Evolutionary conservation across 2,888 invertebrate genomes (phyloP), one percentile per base, ranked within the genome.

Genomic region (Hermaeophaga mercurialis): DNA sequence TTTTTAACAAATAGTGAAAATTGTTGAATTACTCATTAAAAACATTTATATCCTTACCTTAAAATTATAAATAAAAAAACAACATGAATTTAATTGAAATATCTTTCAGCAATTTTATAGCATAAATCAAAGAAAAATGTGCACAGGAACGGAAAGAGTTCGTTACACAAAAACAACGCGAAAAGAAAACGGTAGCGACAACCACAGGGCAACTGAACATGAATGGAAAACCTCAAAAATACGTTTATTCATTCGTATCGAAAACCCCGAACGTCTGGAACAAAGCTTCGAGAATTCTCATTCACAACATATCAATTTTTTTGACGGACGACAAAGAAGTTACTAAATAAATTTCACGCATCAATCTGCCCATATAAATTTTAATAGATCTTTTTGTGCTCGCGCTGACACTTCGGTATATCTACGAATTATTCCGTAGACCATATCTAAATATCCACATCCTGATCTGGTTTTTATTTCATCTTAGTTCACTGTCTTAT

Each of bases 371-470:
- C 55, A 58, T 58, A 56, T 61, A 56, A 59, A 52, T 48, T 57
- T 57, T 59, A 62, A 57, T 62, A 59, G 62, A 54, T 57, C 53
- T 59, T 62, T 59, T 62, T 58, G 50, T 59, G 38, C 44, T 28
- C 26, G 47, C 49, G 49, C 58, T 54, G 54, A 58, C 56, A 58
- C 56, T 45, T 43, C 45, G 53, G 53, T 43, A 47, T 56, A 56
- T 61, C 53, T 46, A 57, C 56, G 54, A 56, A 62, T 62, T 62
- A 62, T 46, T 44, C 62, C 60, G 53, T 62, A 53, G 53, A 60
- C 60, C 62, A 58, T 64, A 41, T 50, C 62, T 64, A 64, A 64
- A 62, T 54, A 50, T 58, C 55, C 56, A 62, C 62, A 60, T 60
- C 64, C 62, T 62, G 64, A 59, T 36, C 38, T 54, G 36, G 38